Evolutionary conservation across 2,888 invertebrate species (phyloP).

Genomic region (Macaria liturata): DNA sequence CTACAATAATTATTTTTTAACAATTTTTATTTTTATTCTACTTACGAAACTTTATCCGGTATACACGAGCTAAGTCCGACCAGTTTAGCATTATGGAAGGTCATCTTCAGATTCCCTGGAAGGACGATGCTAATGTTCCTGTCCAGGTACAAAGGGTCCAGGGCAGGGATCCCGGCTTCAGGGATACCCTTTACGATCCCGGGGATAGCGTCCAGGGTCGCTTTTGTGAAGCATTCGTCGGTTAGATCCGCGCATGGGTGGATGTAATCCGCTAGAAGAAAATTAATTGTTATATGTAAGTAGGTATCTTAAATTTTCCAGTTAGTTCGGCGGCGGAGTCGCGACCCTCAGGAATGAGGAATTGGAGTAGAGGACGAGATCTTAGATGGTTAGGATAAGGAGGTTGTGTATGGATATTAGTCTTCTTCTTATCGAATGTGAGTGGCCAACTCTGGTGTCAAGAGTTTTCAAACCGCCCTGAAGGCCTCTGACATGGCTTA

Average conservation of each 20-base stretch:
- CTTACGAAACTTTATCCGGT: constrained; percentile 77
- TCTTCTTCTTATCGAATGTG: too few relatives aligned
- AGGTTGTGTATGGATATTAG: too few relatives aligned
- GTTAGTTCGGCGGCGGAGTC: too few relatives aligned
- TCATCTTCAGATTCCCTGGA: constrained; percentile 74
- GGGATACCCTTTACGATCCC: constrained; percentile 74
- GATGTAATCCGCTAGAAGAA: constrained; percentile 67
- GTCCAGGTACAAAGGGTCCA: constrained; percentile 68
- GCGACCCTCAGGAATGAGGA: too few relatives aligned
- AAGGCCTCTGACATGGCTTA: too few relatives aligned
- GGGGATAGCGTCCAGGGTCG: constrained; percentile 70
- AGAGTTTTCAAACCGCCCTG: too few relatives aligned
- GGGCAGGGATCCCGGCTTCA: constrained; percentile 66
- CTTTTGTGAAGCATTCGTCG: constrained; percentile 76
- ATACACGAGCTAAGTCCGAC: constrained; percentile 66
- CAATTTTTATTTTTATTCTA: constrained; percentile 25
- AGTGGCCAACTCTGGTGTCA: too few relatives aligned
- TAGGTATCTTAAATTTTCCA: too few relatives aligned
- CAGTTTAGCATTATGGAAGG: constrained; percentile 73
- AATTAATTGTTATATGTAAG: too few relatives aligned
- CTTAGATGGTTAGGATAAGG: too few relatives aligned
- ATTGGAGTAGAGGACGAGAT: too few relatives aligned
- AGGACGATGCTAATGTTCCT: constrained; percentile 70
- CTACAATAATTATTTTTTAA: too few relatives aligned
- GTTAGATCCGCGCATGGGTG: constrained; percentile 69